phyloP scores from a whole-genome alignment of 2,888 invertebrate species.

The Tromatobia lineatoria region DNA sequence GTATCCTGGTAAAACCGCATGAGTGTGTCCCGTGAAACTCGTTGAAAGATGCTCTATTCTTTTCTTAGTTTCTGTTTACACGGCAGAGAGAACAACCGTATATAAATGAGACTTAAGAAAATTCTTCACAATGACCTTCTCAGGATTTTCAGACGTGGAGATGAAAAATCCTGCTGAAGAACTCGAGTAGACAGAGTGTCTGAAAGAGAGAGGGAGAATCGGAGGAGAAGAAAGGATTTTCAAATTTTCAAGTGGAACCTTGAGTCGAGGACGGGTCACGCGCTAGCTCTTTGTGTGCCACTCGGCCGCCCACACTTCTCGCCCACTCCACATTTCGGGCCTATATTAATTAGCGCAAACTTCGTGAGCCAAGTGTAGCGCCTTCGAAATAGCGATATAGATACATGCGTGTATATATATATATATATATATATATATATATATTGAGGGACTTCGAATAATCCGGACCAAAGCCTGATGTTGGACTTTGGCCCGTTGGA shows the following conservation, averaged over 20 bases:
- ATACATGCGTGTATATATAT: too few species aligned
- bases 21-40: background rate
- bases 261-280: conserved; percentile 48
- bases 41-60: background rate
- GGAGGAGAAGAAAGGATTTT: conserved; percentile 1
- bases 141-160: background rate
- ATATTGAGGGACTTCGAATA: too few species aligned
- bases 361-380: conserved; percentile 23
- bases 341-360: conserved; percentile 60
- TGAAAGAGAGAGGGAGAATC: conserved; percentile 13
- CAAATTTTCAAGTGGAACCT: conserved; percentile 46
- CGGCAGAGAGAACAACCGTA: background rate
- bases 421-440: too few species aligned
- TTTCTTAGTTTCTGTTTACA: background rate
- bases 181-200: background rate
- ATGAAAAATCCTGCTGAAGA: background rate
- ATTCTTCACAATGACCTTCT: conserved; percentile 19
- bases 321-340: conserved; percentile 50
- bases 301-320: conserved; percentile 52
- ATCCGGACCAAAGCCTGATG: too few species aligned
- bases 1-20: background rate
- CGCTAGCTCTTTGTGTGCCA: conserved; percentile 41
- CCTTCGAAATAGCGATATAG: conserved; percentile 45
- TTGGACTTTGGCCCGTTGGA: too few species aligned
- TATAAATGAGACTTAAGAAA: background rate